Conservation (phyloP, 2,113 vertebrate species). For the Dicaeum eximium region DNA sequence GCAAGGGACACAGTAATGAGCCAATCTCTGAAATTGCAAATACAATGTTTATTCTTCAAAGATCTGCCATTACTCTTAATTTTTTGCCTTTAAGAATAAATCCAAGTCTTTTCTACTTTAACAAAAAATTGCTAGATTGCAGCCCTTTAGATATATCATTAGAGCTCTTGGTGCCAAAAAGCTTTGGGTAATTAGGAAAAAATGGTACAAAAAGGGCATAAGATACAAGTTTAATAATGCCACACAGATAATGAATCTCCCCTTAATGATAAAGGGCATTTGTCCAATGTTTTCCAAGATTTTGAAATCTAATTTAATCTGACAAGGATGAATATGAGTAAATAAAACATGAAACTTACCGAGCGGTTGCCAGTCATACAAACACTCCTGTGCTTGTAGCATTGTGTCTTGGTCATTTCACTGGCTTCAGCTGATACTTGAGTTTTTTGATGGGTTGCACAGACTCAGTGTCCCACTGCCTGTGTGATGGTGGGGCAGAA, state of each 20-base stretch:
- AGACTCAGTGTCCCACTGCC: not conserved
- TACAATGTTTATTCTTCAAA: not conserved
- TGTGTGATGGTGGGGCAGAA: not conserved
- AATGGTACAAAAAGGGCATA: not conserved
- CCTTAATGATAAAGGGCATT: constrained; percentile 6
- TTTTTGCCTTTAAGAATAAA: not conserved
- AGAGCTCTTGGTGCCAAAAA: not conserved
- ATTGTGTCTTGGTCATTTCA: not conserved
- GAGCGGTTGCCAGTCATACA: not conserved
- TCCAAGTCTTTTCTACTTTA: not conserved
- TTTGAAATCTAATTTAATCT: constrained; percentile 26
- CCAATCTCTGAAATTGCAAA: not conserved
- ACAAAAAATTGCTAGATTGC: not conserved
- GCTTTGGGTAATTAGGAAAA: not conserved
- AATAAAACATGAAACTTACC: not conserved
- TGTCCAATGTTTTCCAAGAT: not conserved
- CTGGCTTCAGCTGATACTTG: not conserved
- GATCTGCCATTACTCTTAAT: not conserved
- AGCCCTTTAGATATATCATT: not conserved
- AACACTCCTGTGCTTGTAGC: not conserved
- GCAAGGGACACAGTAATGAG: not conserved
- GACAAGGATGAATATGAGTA: not conserved
- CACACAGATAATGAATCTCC: not conserved
- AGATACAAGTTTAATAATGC: constrained; percentile 26
- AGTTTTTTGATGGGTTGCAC: not conserved